A percentile compares a stretch with the other conserved stretches of the same genome.
These are phyloP conservation scores for Spea bombifrons DNA, from an alignment of 2,113 vertebrate genomes.

Conservation along the genomic window DNA sequence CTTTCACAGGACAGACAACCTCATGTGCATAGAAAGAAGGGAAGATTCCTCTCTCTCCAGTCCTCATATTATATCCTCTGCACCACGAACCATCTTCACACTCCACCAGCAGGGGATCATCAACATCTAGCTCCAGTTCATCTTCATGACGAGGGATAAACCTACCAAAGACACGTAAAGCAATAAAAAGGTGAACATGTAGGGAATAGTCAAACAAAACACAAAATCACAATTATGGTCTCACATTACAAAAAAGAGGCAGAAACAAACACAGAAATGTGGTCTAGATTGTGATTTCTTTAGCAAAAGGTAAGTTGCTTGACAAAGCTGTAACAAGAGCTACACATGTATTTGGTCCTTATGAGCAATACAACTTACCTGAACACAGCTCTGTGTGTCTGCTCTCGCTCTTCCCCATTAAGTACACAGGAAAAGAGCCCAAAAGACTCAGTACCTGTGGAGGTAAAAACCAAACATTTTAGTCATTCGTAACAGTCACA, in stretches of 20 bases:
- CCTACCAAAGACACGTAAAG: constrained; percentile 59
- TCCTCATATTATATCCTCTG: constrained; percentile 94
- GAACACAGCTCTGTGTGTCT: constrained; percentile 90
- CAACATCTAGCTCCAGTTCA: constrained; percentile 91
- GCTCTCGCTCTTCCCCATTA: constrained; percentile 89
- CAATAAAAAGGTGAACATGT: too few relatives aligned
- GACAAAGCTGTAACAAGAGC: too few relatives aligned
- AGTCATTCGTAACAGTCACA: too few relatives aligned
- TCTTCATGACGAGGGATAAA: constrained; percentile 93
- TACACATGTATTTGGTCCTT: neutral
- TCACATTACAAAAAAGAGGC: too few relatives aligned
- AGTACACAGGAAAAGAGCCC: constrained; percentile 92
- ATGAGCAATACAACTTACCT: constrained; percentile 63
- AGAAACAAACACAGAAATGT: too few relatives aligned
- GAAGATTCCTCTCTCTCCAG: constrained; percentile 89
- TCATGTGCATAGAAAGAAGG: constrained; percentile 93
- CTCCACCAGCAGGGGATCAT: constrained; percentile 89
- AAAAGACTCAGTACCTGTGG: constrained; percentile 91
- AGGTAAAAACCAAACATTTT: neutral
- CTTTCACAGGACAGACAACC: constrained; percentile 80
- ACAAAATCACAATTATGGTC: too few relatives aligned
- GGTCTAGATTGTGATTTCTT: too few relatives aligned
- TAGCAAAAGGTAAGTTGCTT: too few relatives aligned
- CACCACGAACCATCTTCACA: constrained; percentile 96
- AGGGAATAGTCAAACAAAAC: neutral